Base-by-base conservation (phyloP, 2,888 invertebrate species). In the Calliphora vomitoria region DNA sequence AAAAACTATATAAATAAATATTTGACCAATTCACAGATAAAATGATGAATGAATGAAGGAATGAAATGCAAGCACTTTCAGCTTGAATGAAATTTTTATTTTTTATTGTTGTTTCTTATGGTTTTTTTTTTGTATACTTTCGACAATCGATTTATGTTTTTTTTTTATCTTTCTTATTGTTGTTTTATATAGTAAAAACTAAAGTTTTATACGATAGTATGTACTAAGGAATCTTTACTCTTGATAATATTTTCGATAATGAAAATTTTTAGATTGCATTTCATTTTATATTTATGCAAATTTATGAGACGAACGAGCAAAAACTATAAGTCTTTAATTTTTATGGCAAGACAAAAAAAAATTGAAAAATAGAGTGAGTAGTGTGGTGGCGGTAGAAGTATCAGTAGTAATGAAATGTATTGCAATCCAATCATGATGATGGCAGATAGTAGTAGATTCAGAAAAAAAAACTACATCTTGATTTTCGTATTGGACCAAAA, bases 401-500 rank as follows among this genome's bases (percentile, higher is more conserved):
- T 2, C 3, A 18, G 6, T 44, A 78, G 41, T 78, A 41, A 78
- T 78, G 78, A 78, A 64, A 71, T 78, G 83, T 78, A 83, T 78
- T 71, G 83, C 83, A 83, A 83, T 64, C 71, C 83, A 83, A 83
- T 83, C 83, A 83, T 71, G 55, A 83, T 78, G 62, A 83, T 64
- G 71, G 44, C 31, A 44, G 53, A 53, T 71, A 64, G 31, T 62
- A 44, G 25, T 3, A 44, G 6, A 47, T 13, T 20, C 15, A 62
- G 50, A 55, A 83, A 55, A 83, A 72, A 75, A 53, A 55, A 38
- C 31, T 71, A 41, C 50, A 82, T 64, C 71, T 78, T 83, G 62
- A 85, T 69, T 81, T 75, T 76, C 62, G 55, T 85, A 71, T 75
- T 80, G 85, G 85, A 80, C 80, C 80, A 85, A 76, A 85, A 76